phyloP scores from a whole-genome alignment of 1,140 invertebrate genomes.

The Druon quercuslanigerum region DNA sequence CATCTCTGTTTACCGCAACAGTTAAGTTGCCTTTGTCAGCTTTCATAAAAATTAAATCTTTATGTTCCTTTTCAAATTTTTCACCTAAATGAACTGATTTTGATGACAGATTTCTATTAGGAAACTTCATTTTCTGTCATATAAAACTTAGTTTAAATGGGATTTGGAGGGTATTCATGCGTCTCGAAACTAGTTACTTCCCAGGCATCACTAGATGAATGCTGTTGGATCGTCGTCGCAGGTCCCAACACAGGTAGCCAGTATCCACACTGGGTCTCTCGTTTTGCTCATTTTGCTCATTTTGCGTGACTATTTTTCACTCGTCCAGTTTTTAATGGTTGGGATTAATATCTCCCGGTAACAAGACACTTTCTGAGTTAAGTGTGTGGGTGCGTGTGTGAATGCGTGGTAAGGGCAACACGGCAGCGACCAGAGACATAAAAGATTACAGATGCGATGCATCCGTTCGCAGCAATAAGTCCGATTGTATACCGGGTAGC shows the following conservation, averaged over 20 bases:
- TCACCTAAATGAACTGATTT: no score
- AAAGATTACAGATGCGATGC: constrained; percentile 74
- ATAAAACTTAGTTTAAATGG: no score
- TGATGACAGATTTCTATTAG: no score
- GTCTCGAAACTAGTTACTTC: no score
- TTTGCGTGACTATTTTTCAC: constrained; percentile 72
- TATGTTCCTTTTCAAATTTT: no score
- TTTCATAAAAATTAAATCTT: no score
- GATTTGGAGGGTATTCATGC: no score
- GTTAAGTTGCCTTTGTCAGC: no score
- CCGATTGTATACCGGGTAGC: constrained; percentile 71
- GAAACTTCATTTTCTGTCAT: no score
- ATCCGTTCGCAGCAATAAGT: constrained; percentile 74
- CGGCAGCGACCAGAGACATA: constrained; percentile 61
- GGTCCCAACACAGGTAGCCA: constrained; percentile 67
- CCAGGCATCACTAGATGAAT: constrained; percentile 28
- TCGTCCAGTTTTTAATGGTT: constrained; percentile 74
- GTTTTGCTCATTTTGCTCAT: constrained; percentile 57
- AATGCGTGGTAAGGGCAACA: constrained; percentile 50
- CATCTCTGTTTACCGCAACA: no score
- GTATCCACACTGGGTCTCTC: constrained; percentile 60
- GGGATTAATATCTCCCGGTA: constrained; percentile 74
- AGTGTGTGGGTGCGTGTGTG: constrained; percentile 53
- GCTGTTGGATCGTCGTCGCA: constrained; percentile 42
- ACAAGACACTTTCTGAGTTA: constrained; percentile 71